phyloP scores from a whole-genome alignment of 2,113 vertebrate genomes.

The Terrapene triunguis region DNA sequence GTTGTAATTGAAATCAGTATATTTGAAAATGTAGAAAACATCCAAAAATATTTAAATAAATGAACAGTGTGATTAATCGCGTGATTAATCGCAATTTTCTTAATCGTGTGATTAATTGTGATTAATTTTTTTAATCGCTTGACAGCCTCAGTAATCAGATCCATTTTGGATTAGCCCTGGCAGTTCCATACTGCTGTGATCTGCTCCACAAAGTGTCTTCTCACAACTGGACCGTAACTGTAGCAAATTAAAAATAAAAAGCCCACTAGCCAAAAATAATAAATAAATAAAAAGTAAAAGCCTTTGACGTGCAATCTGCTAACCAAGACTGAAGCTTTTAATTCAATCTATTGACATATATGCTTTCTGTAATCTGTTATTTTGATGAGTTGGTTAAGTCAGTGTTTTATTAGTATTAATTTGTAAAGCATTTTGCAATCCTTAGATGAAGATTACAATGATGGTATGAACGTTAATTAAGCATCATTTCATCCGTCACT shows the following conservation, averaged over 20 bases:
- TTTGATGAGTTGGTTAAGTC: neutral
- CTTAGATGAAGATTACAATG: neutral
- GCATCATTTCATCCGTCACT: neutral
- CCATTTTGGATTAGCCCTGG: neutral
- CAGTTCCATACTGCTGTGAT: neutral
- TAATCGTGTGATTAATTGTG: no score
- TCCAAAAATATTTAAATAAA: no score
- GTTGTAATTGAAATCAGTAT: no score
- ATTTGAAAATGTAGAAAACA: no score
- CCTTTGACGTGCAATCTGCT: neutral
- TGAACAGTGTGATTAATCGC: no score
- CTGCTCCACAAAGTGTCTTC: neutral
- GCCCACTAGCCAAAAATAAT: accelerated
- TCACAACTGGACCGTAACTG: neutral
- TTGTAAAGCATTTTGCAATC: neutral
- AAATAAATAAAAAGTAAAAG: no score
- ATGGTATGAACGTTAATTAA: neutral
- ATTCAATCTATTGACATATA: neutral
- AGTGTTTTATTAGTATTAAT: neutral
- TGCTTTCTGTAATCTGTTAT: accelerated
- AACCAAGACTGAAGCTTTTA: neutral
- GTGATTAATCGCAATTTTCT: no score
- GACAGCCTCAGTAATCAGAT: neutral
- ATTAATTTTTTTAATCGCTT: no score
- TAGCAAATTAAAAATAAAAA: neutral